These are phyloP conservation scores for Erpobdella octoculata DNA, from an alignment of 2,888 invertebrate species.

Conservation along the genomic window DNA sequence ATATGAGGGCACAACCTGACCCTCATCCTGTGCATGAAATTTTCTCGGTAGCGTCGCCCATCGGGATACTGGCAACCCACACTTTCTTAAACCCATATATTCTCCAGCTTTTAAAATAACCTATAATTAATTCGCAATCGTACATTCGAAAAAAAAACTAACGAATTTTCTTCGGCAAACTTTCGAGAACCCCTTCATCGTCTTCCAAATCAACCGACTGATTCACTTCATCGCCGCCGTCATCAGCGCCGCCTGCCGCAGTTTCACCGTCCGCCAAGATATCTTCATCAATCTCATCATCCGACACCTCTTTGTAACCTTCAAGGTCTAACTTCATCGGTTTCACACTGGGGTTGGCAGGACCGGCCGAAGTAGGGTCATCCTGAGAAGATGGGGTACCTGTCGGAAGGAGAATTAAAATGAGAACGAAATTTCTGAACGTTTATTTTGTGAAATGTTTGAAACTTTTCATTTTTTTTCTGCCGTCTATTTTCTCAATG, in stretches of 20 bases:
- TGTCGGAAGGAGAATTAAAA: too few species aligned
- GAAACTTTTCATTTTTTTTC: too few species aligned
- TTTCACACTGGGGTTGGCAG: neutral
- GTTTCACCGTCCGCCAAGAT: neutral
- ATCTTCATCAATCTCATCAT: conserved; percentile 16
- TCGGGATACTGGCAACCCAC: too few species aligned
- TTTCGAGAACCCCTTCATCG: neutral
- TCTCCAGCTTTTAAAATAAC: neutral
- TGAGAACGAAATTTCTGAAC: too few species aligned
- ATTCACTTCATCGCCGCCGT: neutral
- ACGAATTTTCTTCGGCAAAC: neutral
- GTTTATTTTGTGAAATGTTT: too few species aligned
- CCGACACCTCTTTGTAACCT: conserved; percentile 19
- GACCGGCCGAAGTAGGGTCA: too few species aligned
- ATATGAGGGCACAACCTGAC: too few species aligned
- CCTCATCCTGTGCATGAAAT: too few species aligned
- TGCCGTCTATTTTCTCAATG: too few species aligned
- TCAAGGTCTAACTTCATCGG: neutral
- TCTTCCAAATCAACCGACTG: neutral
- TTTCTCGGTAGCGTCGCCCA: too few species aligned
- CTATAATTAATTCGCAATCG: neutral
- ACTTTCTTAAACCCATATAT: too few species aligned
- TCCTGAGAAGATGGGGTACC: too few species aligned
- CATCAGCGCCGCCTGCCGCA: conserved; percentile 4
- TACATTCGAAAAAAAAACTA: neutral